Evolutionary conservation across 2,888 invertebrate species (phyloP).

Genomic region (Chrysolina americana): DNA sequence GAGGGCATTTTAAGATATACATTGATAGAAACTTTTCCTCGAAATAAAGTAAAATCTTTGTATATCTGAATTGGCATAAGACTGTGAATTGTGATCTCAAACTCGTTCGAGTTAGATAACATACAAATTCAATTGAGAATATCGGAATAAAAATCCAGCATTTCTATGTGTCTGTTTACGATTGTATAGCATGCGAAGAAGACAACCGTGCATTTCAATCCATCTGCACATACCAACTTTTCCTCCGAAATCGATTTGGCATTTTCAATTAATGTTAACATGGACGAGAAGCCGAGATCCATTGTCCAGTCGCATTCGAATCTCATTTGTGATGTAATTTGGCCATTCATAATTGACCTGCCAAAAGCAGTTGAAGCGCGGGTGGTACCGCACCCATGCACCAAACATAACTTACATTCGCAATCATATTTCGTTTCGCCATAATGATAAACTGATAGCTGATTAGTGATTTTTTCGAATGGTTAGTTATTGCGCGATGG

Average conservation of each 20-base stretch:
- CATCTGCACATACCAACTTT: neutral
- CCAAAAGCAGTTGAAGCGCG: constrained; percentile 22
- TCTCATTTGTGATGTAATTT: constrained; percentile 28
- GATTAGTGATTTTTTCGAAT: neutral
- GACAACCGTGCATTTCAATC: constrained; percentile 12
- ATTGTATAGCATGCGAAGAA: neutral
- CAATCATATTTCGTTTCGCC: constrained; percentile 18
- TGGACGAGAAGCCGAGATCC: neutral
- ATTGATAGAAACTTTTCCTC: no score
- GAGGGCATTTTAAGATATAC: no score
- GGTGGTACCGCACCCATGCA: constrained; percentile 20
- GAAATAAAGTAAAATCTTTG: no score
- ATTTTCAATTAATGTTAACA: constrained; percentile 31
- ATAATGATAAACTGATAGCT: constrained; percentile 3
- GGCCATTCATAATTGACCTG: constrained; percentile 29
- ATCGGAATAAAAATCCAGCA: neutral
- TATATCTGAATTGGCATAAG: no score
- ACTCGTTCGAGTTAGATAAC: neutral
- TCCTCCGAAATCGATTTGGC: constrained; percentile 21
- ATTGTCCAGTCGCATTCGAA: constrained; percentile 29
- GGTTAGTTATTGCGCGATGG: neutral
- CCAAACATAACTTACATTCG: constrained; percentile 25
- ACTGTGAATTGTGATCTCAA: no score
- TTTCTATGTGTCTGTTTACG: neutral
- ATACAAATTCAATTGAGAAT: neutral